These are phyloP conservation scores for Galaxias olidus DNA, from an alignment of 2,797 vertebrate genomes.

Conservation along the genomic window DNA sequence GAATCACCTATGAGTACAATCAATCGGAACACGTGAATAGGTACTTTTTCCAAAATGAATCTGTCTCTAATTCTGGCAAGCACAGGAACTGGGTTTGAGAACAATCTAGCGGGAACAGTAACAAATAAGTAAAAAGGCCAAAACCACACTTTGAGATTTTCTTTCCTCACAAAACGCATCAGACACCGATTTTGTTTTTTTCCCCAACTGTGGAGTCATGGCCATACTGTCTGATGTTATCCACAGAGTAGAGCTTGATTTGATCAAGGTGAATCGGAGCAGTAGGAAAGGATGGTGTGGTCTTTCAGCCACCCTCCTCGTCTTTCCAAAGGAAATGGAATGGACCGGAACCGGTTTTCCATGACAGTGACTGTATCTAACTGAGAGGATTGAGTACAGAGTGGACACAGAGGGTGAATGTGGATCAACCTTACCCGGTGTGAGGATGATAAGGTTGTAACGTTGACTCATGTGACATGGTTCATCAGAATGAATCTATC, in stretches of 20 bases:
- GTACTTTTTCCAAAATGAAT: too few relatives aligned
- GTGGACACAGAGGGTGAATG: background rate
- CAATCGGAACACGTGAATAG: too few relatives aligned
- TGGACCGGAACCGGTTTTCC: constrained; percentile 2
- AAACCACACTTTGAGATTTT: too few relatives aligned
- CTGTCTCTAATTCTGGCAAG: too few relatives aligned
- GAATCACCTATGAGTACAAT: too few relatives aligned
- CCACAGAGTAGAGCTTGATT: constrained; percentile 45
- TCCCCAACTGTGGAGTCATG: constrained; percentile 25
- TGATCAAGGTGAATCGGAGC: constrained; percentile 50
- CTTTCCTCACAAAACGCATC: too few relatives aligned
- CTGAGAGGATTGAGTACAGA: background rate
- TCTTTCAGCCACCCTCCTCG: constrained; percentile 22
- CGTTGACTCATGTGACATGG: constrained; percentile 50
- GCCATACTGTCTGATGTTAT: constrained; percentile 28
- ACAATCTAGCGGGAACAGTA: too few relatives aligned
- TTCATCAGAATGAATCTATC: constrained; percentile 3
- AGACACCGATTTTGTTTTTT: too few relatives aligned
- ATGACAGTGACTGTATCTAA: constrained; percentile 7
- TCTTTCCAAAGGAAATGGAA: background rate
- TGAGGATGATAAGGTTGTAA: constrained; percentile 28
- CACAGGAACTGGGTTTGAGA: too few relatives aligned
- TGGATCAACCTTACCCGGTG: constrained; percentile 46
- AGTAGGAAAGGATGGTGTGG: constrained; percentile 30
- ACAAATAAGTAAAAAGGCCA: too few relatives aligned